A percentile compares a stretch with the other conserved stretches of the same genome.
Conservation (phyloP, 2,113 vertebrate genomes). For the Sarotherodon lohbergeri region DNA sequence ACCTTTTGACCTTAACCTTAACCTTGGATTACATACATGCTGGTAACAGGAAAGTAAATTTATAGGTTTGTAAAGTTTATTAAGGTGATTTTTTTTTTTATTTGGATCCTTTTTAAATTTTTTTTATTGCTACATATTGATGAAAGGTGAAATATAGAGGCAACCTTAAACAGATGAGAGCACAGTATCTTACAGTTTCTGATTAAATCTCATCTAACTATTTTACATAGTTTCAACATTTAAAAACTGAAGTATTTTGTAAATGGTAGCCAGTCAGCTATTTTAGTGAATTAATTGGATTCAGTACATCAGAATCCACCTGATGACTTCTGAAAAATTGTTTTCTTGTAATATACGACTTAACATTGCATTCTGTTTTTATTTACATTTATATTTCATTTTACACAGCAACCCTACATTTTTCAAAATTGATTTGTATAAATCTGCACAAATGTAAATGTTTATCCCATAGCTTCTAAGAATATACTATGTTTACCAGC, state of each 20-base stretch:
- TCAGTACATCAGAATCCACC: background rate
- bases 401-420: background rate
- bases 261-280: background rate
- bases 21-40: background rate
- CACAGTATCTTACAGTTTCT: background rate
- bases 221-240: background rate
- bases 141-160: background rate
- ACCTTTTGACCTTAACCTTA: background rate
- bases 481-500: background rate
- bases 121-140: background rate
- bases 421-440: background rate
- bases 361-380: background rate
- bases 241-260: background rate
- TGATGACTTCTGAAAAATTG: background rate
- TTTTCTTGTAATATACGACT: background rate
- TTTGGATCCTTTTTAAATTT: background rate
- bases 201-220: background rate
- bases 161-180: background rate
- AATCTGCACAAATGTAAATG: background rate
- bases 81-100: fast-evolving
- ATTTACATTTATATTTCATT: background rate
- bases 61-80: background rate
- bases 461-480: background rate
- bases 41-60: background rate
- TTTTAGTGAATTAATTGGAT: background rate